phyloP scores from a whole-genome alignment of 2,888 invertebrate genomes.

The Agrotis puta region DNA sequence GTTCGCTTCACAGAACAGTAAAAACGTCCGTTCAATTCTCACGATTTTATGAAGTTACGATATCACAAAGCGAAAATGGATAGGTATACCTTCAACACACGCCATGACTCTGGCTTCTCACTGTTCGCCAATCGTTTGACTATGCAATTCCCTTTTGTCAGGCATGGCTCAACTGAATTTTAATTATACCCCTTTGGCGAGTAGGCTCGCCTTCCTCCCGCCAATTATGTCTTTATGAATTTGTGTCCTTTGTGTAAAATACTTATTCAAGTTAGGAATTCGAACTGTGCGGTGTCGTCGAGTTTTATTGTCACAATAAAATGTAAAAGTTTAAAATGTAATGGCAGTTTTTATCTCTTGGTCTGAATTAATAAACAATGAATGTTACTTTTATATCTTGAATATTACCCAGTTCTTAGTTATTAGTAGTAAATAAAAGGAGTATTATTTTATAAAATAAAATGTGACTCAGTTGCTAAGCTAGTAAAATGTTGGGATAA shows the following conservation, averaged over 20 bases:
- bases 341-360: background rate
- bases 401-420: background rate
- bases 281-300: conserved; percentile 18
- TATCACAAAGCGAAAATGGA: background rate
- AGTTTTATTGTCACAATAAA: conserved; percentile 47
- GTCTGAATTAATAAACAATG: background rate
- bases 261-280: conserved; percentile 35
- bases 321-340: conserved; percentile 26
- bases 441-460: conserved; percentile 3
- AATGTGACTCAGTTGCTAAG: background rate
- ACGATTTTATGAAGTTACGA: background rate
- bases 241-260: conserved; percentile 54
- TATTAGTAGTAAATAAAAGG: conserved; percentile 8
- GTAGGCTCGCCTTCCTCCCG: conserved; percentile 30
- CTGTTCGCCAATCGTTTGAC: conserved; percentile 38
- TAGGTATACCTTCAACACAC: background rate
- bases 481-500: conserved; percentile 38
- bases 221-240: conserved; percentile 55
- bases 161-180: conserved; percentile 58
- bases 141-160: conserved; percentile 55
- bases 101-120: conserved; percentile 3
- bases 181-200: conserved; percentile 59
- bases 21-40: background rate
- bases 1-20: background rate
- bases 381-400: background rate